Evolutionary conservation across 1,140 invertebrate species (phyloP), one percentile per base, ranked within the genome.

Genomic region (Nilaparvata lugens): DNA sequence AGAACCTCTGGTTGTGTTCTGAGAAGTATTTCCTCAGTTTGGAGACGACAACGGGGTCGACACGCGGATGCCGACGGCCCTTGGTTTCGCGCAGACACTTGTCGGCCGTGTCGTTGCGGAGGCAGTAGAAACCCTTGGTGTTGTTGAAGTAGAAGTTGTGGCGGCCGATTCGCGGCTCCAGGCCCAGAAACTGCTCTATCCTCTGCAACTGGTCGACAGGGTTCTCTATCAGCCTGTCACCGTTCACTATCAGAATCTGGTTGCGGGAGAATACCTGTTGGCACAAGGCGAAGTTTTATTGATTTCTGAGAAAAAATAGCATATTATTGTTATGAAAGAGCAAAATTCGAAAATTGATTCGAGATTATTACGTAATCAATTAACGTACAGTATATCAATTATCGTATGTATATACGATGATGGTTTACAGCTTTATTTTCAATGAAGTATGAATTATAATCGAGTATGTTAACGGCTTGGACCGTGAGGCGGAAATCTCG

Each of bases 81-180:
- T 99, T 98, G 58, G 92, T 95, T 69, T 96, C 94, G 3, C 90
- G 83, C 59, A 98, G 77, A 76, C 96, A 99, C 69, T 95, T 88
- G 68, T 92, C 88, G 24, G 85, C 83, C 4, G 87, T 89, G 64
- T 89, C 87, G 68, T 89, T 89, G 35, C 89, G 80, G 62, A 98
- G 80, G 74, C 96, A 98, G 69, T 95, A 97, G 76, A 98, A 98
- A 3, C 95, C 94, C 75, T 97, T 97, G 16, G 93, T 95, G 72
- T 91, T 86, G 75, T 98, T 97, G 75, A 97, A 95, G 73, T 95
- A 95, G 76, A 98, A 98, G 75, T 98, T 91, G 66, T 90, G 87
- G 64, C 89, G 83, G 13, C 85, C 86, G 61, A 94, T 88, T 28
- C 81, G 77, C 28, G 83, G 82, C 63, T 89, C 83, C 3, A 97